phyloP scores from a whole-genome alignment of 1,140 invertebrate species.

The Charaxes varanes region DNA sequence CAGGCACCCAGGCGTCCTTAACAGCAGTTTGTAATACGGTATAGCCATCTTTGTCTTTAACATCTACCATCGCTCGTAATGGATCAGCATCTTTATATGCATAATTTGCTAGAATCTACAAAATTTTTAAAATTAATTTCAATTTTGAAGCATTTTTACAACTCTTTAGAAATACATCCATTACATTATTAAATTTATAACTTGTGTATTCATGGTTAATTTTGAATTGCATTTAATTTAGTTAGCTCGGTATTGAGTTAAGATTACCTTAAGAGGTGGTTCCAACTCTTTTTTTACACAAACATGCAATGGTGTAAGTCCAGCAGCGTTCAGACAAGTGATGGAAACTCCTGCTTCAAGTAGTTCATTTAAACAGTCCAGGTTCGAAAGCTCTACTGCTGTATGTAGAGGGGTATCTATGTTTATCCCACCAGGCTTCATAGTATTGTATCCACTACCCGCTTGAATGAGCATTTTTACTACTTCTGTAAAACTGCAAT shows the following conservation, averaged over 20 bases:
- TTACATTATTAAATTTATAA: no score
- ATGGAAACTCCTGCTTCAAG: conserved; percentile 71
- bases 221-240: no score
- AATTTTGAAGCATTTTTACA: no score
- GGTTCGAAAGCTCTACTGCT: conserved; percentile 73
- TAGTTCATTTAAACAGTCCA: conserved; percentile 72
- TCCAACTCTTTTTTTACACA: conserved; percentile 70
- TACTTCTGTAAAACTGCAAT: conserved; percentile 54
- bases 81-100: conserved; percentile 43
- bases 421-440: conserved; percentile 33
- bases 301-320: conserved; percentile 77
- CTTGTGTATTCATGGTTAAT: no score
- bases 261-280: conserved; percentile 51
- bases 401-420: conserved; percentile 76
- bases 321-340: conserved; percentile 72
- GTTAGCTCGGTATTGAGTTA: no score
- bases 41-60: conserved; percentile 55
- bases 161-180: no score
- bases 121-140: no score
- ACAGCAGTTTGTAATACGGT: conserved; percentile 66
- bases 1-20: conserved; percentile 62
- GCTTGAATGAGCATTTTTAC: conserved; percentile 53
- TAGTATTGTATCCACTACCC: conserved; percentile 42
- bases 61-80: conserved; percentile 50
- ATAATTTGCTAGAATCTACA: conserved; percentile 56